phyloP scores from a whole-genome alignment of 2,797 vertebrate genomes.

The Scolopax rusticola region DNA sequence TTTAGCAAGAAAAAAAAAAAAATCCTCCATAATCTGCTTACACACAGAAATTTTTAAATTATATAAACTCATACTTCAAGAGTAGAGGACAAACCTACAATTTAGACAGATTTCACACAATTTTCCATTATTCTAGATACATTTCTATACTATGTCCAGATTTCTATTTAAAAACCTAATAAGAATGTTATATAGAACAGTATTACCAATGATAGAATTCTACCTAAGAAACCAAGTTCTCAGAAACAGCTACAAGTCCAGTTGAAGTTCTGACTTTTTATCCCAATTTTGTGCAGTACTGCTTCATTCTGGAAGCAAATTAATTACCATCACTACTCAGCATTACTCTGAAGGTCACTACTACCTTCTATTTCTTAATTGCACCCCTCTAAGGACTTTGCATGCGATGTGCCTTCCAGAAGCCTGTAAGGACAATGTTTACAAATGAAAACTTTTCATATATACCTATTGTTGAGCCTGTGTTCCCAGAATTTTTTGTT shows the following conservation, averaged over 20 bases:
- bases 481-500: background rate
- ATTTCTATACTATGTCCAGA: background rate
- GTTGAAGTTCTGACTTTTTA: background rate
- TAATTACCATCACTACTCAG: background rate
- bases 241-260: background rate
- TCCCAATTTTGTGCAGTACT: background rate
- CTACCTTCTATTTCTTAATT: background rate
- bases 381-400: background rate
- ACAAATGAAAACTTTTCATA: background rate
- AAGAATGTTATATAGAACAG: background rate
- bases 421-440: background rate
- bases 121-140: background rate
- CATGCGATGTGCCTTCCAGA: background rate
- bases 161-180: background rate
- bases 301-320: background rate
- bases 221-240: background rate
- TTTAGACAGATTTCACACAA: background rate
- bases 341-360: background rate
- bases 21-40: background rate
- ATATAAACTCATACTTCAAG: background rate
- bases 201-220: background rate
- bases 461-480: background rate
- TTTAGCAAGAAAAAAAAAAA: background rate
- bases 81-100: background rate
- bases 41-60: background rate